These are phyloP conservation scores for Grapholita molesta DNA, from an alignment of 1,140 invertebrate species.

Conservation along the genomic window DNA sequence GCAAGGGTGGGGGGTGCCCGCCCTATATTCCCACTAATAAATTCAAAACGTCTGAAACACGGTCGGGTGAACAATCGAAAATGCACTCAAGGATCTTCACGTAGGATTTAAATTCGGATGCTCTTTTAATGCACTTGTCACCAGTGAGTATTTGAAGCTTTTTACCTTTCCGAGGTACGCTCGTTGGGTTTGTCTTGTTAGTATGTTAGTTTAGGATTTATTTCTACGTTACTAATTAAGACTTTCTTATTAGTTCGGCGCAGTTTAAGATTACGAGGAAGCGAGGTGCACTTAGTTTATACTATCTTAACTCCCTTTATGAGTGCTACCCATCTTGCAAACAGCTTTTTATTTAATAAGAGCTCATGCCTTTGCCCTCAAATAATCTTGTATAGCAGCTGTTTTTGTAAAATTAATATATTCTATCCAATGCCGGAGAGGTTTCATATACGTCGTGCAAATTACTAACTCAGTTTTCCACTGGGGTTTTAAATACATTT, in stretches of 20 bases:
- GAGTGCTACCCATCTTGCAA: not conserved
- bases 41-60: constrained; percentile 4
- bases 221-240: not conserved
- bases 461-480: not conserved
- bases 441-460: not conserved
- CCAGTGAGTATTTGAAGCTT: not conserved
- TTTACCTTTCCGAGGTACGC: not conserved
- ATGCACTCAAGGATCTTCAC: not conserved
- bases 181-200: not conserved
- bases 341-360: not conserved
- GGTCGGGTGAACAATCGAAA: not conserved
- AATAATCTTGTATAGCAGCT: too few species aligned
- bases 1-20: constrained; percentile 10
- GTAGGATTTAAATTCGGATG: not conserved
- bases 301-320: too few species aligned
- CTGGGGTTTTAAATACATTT: not conserved
- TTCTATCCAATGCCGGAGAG: not conserved
- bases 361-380: not conserved
- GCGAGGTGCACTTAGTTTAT: not conserved
- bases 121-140: not conserved
- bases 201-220: not conserved
- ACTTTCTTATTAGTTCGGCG: not conserved
- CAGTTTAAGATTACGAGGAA: not conserved
- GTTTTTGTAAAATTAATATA: not conserved
- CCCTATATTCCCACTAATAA: not conserved